Conservation (phyloP, 2,888 invertebrate species). For the Torymus auratus region DNA sequence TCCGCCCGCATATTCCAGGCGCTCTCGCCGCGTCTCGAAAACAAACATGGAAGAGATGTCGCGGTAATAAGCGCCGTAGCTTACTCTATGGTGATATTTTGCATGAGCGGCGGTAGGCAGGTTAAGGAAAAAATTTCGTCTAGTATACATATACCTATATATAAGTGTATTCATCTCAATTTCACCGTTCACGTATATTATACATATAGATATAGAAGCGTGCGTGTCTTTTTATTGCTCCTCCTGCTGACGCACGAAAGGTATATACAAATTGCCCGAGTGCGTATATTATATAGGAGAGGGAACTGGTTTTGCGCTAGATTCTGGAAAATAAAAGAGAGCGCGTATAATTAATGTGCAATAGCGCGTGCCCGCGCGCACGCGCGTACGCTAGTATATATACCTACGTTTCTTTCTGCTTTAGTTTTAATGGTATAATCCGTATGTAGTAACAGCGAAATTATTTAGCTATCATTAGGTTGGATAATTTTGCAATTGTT, state of each 20-base stretch:
- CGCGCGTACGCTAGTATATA: no score
- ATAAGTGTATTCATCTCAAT: conserved; percentile 23
- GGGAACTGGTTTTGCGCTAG: conserved; percentile 43
- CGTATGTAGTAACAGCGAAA: conserved; percentile 22
- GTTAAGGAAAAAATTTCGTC: conserved; percentile 7
- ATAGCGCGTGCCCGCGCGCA: background rate
- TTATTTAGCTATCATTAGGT: conserved; percentile 9
- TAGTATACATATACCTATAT: background rate
- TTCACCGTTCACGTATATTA: conserved; percentile 1
- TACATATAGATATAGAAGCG: background rate
- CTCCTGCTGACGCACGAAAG: conserved; percentile 19
- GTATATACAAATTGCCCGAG: conserved; percentile 40
- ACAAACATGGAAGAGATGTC: conserved; percentile 21
- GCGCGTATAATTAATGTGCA: conserved; percentile 25
- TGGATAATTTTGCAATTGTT: conserved; percentile 26
- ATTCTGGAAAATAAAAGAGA: conserved; percentile 34
- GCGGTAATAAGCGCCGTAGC: background rate
- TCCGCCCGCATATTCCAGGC: conserved; percentile 19
- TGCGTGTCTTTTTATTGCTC: conserved; percentile 22
- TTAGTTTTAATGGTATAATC: conserved; percentile 28
- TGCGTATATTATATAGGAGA: conserved; percentile 6
- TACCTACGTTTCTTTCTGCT: conserved; percentile 25
- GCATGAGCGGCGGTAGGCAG: no score
- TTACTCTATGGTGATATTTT: conserved; percentile 15
- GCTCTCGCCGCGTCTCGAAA: background rate